Percentiles rank a stretch among this genome's conserved stretches.
phyloP scores from a whole-genome alignment of 2,797 vertebrate species.

The Xenops minutus region DNA sequence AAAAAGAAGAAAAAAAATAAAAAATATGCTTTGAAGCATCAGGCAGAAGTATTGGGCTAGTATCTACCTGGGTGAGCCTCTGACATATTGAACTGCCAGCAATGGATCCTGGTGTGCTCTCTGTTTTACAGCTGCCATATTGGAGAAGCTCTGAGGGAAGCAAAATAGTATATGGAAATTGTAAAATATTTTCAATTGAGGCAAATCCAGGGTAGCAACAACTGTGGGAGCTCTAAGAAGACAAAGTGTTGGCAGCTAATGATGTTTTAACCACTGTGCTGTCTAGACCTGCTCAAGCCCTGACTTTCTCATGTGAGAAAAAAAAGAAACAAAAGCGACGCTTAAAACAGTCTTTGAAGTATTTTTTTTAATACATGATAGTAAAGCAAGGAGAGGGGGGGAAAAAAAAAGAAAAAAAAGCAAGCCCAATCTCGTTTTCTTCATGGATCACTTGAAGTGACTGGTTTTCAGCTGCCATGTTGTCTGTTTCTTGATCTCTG shows the following conservation, averaged over 20 bases:
- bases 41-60: neutral
- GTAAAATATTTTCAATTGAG: slow-evolving; percentile 17
- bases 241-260: slow-evolving; percentile 43
- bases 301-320: slow-evolving; percentile 51
- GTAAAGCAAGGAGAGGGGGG: neutral
- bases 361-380: slow-evolving; percentile 17
- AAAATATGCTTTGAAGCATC: neutral
- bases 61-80: neutral
- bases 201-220: neutral
- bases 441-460: slow-evolving; percentile 27
- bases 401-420: neutral
- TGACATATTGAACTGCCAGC: neutral
- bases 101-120: neutral
- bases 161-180: slow-evolving; percentile 26
- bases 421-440: slow-evolving; percentile 29
- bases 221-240: slow-evolving; percentile 37
- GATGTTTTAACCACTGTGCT: slow-evolving; percentile 37
- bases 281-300: slow-evolving; percentile 55
- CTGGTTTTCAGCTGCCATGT: slow-evolving; percentile 38
- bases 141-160: neutral
- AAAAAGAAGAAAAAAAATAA: neutral
- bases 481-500: slow-evolving; percentile 39
- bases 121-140: neutral
- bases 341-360: slow-evolving; percentile 50
- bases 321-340: neutral